Base-by-base conservation (phyloP, 2,113 vertebrate species). In the Rhadina sibilatrix region DNA sequence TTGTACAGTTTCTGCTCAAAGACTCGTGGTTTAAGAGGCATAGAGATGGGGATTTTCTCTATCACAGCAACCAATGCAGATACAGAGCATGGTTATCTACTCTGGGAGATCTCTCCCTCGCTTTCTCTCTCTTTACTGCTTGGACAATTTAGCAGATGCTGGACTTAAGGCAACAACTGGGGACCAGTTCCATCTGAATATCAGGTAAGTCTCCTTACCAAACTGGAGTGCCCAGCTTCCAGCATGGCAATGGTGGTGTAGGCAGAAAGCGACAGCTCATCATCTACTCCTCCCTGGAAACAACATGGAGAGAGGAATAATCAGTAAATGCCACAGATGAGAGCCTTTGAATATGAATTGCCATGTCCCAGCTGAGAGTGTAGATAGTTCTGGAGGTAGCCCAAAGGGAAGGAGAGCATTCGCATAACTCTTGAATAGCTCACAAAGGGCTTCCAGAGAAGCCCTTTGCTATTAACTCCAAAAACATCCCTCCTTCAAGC, bases 161-260 rank as follows among this genome's bases (percentile, higher is more conserved):
- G 28, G 42, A 76, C 14, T 18, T n/a, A 80, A 46, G 31, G 22
- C 23, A 81, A n/a, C 23, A 78, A 2, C 19, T 33, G 30, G 19
- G 24, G 19, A 77, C 9, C n/a, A 70, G 38, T n/a, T 86, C 8
- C 33, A 87, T 8, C 2, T 68, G 61, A 38, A 64, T 21, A 74
- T 3, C 44, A 25, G 44, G 11, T 40, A 83, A 15, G 12, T 40
- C 14, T 82, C 50, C 93, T 59, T 96, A 98, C 97, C 70, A 4
- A 88, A 54, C 21, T 13, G 6, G 95, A 69, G 54, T 97, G 92
- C 18, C 77, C 93, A 63, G 95, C 96, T 94, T 97, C 97, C 42
- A 97, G 66, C 60, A 98, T 80, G 33, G 95, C 95, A 70, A 95
- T 83, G 30, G 94, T 96, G 66, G 74, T 93, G 53, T 97, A 97